Conservation (phyloP, 2,888 invertebrate genomes). For the Fragum sueziense region DNA sequence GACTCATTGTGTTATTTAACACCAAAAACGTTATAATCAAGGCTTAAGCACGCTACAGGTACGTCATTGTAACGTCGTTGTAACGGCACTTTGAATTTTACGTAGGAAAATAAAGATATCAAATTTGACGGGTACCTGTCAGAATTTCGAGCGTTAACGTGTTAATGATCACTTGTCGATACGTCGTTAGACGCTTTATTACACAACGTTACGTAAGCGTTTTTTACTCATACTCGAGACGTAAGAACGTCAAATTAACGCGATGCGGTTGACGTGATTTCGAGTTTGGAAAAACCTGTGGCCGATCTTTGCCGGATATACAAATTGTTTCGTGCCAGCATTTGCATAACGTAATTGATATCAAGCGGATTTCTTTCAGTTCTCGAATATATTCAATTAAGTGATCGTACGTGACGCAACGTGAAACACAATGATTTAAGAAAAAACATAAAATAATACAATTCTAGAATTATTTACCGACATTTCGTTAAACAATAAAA, state of each 20-base stretch:
- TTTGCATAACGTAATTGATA: not conserved
- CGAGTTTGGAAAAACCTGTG: not conserved
- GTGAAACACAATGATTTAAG: too few relatives aligned
- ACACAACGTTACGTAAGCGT: constrained; percentile 1
- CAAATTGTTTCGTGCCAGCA: not conserved
- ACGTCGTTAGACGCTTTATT: not conserved
- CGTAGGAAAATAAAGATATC: not conserved
- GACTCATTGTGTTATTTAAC: not conserved
- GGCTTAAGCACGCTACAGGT: not conserved
- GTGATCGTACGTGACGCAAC: too few relatives aligned
- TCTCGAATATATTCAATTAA: not conserved
- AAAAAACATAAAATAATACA: not conserved
- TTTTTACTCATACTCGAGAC: not conserved
- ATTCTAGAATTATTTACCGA: too few relatives aligned
- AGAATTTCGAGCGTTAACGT: not conserved
- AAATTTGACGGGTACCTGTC: not conserved
- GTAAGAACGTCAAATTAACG: not conserved
- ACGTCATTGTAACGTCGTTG: not conserved
- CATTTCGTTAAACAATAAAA: not conserved
- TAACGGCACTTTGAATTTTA: not conserved
- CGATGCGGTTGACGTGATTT: not conserved
- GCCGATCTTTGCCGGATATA: not conserved
- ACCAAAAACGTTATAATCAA: too few relatives aligned
- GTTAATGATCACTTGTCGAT: not conserved
- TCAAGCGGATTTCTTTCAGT: not conserved